phyloP scores from a whole-genome alignment of 2,113 vertebrate species.

The Promerops cafer region DNA sequence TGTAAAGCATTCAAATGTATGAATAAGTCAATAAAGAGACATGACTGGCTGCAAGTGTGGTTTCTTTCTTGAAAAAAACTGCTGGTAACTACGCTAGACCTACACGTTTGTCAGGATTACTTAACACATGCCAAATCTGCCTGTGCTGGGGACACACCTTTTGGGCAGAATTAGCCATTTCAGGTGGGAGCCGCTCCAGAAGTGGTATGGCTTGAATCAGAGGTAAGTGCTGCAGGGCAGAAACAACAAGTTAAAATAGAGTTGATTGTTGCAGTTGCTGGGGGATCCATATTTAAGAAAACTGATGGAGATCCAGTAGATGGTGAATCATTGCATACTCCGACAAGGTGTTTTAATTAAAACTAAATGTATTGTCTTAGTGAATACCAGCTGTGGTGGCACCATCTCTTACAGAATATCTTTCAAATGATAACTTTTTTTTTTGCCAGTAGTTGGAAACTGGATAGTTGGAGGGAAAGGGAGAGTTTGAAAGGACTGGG shows the following conservation, averaged over 20 bases:
- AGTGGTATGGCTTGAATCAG: fast-evolving
- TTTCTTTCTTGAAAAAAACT: not conserved
- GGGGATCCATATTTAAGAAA: not conserved
- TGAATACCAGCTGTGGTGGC: not conserved
- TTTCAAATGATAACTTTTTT: fast-evolving
- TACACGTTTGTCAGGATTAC: fast-evolving
- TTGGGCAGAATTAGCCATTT: not conserved
- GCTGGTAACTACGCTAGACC: not conserved
- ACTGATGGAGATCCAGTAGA: fast-evolving
- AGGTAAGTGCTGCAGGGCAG: not conserved
- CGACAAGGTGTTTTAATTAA: fast-evolving
- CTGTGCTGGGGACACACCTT: not conserved
- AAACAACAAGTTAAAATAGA: fast-evolving
- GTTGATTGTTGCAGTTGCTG: fast-evolving
- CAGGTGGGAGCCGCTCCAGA: not conserved
- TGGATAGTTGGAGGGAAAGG: too few species aligned
- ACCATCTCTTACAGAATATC: fast-evolving
- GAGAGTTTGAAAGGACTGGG: not conserved
- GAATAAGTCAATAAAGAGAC: constrained; percentile 17
- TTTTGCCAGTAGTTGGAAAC: not conserved
- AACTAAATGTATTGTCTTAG: not conserved
- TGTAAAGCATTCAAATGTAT: not conserved
- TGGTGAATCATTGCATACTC: not conserved
- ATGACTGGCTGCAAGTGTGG: not conserved
- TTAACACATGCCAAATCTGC: fast-evolving